These are phyloP conservation scores for Acromyrmex charruanus DNA, from an alignment of 1,140 invertebrate genomes.

Conservation along the genomic window DNA sequence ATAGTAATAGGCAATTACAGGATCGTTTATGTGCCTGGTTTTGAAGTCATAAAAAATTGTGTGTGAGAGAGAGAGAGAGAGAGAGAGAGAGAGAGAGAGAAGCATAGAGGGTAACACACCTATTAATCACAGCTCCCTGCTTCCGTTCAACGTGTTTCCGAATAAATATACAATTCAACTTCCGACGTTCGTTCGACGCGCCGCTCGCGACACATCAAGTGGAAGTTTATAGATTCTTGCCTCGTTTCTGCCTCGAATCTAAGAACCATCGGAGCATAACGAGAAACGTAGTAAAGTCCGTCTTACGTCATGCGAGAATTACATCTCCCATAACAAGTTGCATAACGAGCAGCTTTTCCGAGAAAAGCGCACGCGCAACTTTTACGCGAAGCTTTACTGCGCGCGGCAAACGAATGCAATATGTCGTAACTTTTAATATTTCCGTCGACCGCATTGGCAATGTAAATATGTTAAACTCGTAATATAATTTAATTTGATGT, in stretches of 20 bases:
- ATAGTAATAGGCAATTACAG: conserved; percentile 63
- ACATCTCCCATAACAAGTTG: conserved; percentile 51
- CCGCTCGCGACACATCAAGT: not conserved
- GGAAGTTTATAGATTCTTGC: conserved; percentile 17
- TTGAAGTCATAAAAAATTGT: conserved; percentile 39
- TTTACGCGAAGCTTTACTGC: not conserved
- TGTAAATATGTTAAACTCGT: not conserved
- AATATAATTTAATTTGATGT: not conserved
- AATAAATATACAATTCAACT: conserved; percentile 33
- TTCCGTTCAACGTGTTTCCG: not conserved
- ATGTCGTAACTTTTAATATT: conserved; percentile 30
- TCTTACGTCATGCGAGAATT: conserved; percentile 19
- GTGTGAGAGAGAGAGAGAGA: not conserved
- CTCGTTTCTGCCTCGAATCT: not conserved
- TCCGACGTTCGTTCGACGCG: conserved; percentile 12
- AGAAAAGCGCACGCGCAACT: conserved; percentile 16
- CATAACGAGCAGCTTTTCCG: conserved; percentile 38
- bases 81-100: not conserved
- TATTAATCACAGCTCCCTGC: conserved; percentile 15
- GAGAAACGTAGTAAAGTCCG: conserved; percentile 28
- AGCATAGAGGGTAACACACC: not conserved
- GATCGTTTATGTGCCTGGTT: conserved; percentile 21
- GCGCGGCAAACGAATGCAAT: not conserved
- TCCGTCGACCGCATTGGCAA: not conserved
- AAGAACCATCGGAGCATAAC: not conserved